Conservation (phyloP, 2,888 invertebrate genomes). For the Caenorhabditis sp. region DNA sequence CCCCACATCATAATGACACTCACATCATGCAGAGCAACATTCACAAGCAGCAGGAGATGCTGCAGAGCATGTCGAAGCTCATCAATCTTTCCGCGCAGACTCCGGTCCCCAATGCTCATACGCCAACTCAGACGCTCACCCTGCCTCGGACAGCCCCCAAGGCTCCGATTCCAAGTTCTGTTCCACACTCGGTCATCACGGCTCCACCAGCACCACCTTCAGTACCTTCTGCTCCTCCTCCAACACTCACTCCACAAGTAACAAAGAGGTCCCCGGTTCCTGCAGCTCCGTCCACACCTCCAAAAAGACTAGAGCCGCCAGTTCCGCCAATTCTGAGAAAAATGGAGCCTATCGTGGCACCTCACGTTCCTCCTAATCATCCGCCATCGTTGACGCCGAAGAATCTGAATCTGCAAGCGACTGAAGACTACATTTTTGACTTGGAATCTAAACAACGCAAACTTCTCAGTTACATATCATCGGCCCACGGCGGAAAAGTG, state of each 20-base stretch:
- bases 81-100: background rate
- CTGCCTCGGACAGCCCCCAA: background rate
- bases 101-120: background rate
- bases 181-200: background rate
- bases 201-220: background rate
- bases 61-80: constrained; percentile 27
- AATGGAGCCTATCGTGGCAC: no score
- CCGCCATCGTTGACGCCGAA: background rate
- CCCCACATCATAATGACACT: background rate
- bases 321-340: no score
- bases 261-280: background rate
- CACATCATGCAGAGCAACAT: constrained; percentile 13
- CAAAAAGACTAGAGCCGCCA: background rate
- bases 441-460: constrained; percentile 23
- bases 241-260: background rate
- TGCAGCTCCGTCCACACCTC: background rate
- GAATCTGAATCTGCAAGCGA: background rate
- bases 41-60: constrained; percentile 27
- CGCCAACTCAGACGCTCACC: background rate
- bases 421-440: constrained; percentile 18
- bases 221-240: background rate
- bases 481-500: constrained; percentile 25
- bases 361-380: background rate
- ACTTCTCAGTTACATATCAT: constrained; percentile 27
- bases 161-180: background rate